Percentiles rank a stretch among this genome's conserved stretches.
phyloP scores from a whole-genome alignment of 2,888 invertebrate genomes.

The Tetanocera ferruginea region DNA sequence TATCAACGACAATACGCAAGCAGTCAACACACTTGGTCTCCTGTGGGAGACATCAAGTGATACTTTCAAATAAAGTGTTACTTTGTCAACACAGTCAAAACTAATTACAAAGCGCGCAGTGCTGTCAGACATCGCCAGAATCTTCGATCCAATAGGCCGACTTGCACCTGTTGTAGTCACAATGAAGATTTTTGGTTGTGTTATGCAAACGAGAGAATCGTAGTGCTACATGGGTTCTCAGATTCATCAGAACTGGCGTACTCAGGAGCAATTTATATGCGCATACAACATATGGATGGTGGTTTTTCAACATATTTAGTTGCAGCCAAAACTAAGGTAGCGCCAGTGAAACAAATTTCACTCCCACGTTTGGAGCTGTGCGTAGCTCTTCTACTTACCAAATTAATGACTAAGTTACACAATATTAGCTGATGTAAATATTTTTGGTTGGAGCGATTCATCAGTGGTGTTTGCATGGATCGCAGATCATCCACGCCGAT shows the following conservation, averaged over 20 bases:
- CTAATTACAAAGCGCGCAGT: slow-evolving; percentile 13
- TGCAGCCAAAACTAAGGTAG: slow-evolving; percentile 20
- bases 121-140: slow-evolving; percentile 13
- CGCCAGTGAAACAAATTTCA: slow-evolving; percentile 25
- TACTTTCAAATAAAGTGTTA: slow-evolving; percentile 23
- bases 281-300: not conserved
- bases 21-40: slow-evolving; percentile 30
- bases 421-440: not conserved
- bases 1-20: slow-evolving; percentile 6
- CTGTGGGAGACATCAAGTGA: slow-evolving; percentile 31
- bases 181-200: slow-evolving; percentile 27
- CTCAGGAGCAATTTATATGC: slow-evolving; percentile 27
- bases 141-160: slow-evolving; percentile 30
- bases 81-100: not conserved
- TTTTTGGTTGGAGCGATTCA: slow-evolving; percentile 38
- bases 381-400: slow-evolving; percentile 20
- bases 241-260: slow-evolving; percentile 20
- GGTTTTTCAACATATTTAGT: slow-evolving; percentile 26
- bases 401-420: not conserved
- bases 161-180: slow-evolving; percentile 16
- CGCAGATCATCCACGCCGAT: slow-evolving; percentile 37
- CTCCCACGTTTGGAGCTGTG: slow-evolving; percentile 16
- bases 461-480: slow-evolving; percentile 40
- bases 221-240: slow-evolving; percentile 31
- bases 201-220: slow-evolving; percentile 8